Evolutionary conservation across 2,113 vertebrate genomes (phyloP).

Genomic region (Morone saxatilis): DNA sequence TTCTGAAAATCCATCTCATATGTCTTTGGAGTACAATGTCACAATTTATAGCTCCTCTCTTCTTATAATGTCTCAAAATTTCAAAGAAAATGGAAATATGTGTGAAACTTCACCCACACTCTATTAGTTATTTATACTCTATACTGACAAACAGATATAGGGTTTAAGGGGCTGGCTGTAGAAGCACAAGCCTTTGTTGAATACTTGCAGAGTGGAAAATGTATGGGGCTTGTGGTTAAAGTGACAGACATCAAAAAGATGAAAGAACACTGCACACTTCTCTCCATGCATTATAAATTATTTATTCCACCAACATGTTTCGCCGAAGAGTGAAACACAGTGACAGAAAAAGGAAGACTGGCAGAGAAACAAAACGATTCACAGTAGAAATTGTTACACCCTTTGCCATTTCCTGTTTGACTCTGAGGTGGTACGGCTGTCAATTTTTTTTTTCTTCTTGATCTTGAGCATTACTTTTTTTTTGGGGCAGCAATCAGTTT

Average conservation of each 20-base stretch:
- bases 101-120: slow-evolving; percentile 64
- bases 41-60: slow-evolving; percentile 32
- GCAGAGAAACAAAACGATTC: slow-evolving; percentile 34
- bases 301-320: slow-evolving; percentile 63
- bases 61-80: slow-evolving; percentile 53
- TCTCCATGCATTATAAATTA: slow-evolving; percentile 43
- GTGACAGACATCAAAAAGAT: slow-evolving; percentile 75
- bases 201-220: slow-evolving; percentile 73
- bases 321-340: slow-evolving; percentile 29
- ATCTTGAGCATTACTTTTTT: slow-evolving; percentile 11
- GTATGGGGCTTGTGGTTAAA: slow-evolving; percentile 76
- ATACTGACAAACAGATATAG: slow-evolving; percentile 34
- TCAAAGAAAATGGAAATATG: slow-evolving; percentile 76
- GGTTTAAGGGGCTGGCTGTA: slow-evolving; percentile 31
- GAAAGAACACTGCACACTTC: slow-evolving; percentile 28
- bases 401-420: slow-evolving; percentile 53
- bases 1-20: slow-evolving; percentile 39
- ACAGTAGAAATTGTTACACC: slow-evolving; percentile 6
- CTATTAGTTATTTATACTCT: slow-evolving; percentile 71
- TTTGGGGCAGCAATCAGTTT: background rate
- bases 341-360: slow-evolving; percentile 46
- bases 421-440: slow-evolving; percentile 19
- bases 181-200: slow-evolving; percentile 26
- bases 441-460: slow-evolving; percentile 10
- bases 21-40: slow-evolving; percentile 24